Base-by-base conservation (phyloP, 2,797 vertebrate genomes). In the Babyrousa celebensis region DNA sequence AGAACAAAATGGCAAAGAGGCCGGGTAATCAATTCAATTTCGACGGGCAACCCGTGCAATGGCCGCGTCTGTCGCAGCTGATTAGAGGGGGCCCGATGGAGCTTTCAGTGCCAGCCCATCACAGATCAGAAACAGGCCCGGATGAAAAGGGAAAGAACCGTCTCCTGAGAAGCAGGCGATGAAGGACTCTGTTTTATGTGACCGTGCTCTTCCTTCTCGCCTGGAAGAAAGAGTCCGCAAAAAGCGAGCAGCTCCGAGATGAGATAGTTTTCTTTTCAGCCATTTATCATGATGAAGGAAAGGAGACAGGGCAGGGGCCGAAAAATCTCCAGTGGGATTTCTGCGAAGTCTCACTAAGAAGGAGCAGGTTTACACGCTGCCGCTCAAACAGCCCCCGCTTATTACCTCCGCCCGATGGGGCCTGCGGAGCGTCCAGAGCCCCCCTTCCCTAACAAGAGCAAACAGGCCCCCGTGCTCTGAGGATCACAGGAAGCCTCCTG, bases 261-360 rank as follows among this genome's bases (percentile, higher is more conserved):
- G 92, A 97, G 97, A 97, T 97, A 96, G 97, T 91, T 97, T 94
- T 43, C 89, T 96, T 93, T 98, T 95, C 97, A 98, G 97, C 96
- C 98, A 98, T 99, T 98, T 91, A 98, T 99, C 98, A 98, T 97
- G n/a, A 95, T 98, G 97, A 98, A 98, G 97, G 93, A 96, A 97
- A 98, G 97, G 88, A 98, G 98, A 98, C 98, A 98, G 98, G 90
- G 95, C 77, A 96, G 98, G 97, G 95, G 97, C 98, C 92, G 95
- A 90, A 92, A 97, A 97, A 36, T 94, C 97, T 98, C 98, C 98
- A 93, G 86, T 74, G 98, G 98, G 98, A 98, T 98, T 98, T 98
- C 98, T 99, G 98, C 36, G 52, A 97, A 98, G 97, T 97, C 93
- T 99, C 98, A 98, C 60, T 54, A 91, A 77, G 68, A 89, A 97